Evolutionary conservation across 1,140 invertebrate genomes (phyloP), one percentile per base, ranked within the genome.

Genomic region (Ostrea denselamellosa): DNA sequence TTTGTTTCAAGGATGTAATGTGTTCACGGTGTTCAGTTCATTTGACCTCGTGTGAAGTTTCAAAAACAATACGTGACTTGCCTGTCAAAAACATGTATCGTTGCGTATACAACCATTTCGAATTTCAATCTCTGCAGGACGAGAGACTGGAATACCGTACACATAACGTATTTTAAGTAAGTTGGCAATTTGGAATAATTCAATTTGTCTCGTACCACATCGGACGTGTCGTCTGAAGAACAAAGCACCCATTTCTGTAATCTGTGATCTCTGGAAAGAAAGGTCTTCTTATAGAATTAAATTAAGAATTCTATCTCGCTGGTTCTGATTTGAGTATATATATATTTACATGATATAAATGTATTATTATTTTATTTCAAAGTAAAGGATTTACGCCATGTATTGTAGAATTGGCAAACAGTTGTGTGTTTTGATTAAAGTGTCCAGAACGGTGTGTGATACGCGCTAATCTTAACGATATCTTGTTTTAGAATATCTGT

Each of bases 371-470:
- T 4, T 77, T 77, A 77, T 77, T 28, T 77, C 68, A 77, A 34
- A 77, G 68, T 77, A 77, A 25, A 77, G 28, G 25, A 77, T 77
- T 10, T 34, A 77, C 22, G 68, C 28, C 68, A 77, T 77, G 28
- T 34, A 77, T 12, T 77, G 14, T 77, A 28, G 65, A 68, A 68
- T 68, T 68, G 68, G 68, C 68, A 77, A 68, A 28, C 28, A 14
- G 22, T 77, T 2, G 28, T 14, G 22, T 8, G 12, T 77, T 71
- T 25, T 71, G 7, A 34, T 77, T 34, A 28, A 77, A 77, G 68
- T 17, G 14, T 14, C 22, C 68, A 14, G 28, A 25, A 28, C 9
- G 28, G 25, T 28, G 28, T n/a, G n/a, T 1, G 9, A 34, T 77
- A 12, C 68, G 9, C 14, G 9, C 25, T 2, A 28, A 34, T 77